Conservation (phyloP, 2,888 invertebrate species). For the Drosophila limbata region DNA sequence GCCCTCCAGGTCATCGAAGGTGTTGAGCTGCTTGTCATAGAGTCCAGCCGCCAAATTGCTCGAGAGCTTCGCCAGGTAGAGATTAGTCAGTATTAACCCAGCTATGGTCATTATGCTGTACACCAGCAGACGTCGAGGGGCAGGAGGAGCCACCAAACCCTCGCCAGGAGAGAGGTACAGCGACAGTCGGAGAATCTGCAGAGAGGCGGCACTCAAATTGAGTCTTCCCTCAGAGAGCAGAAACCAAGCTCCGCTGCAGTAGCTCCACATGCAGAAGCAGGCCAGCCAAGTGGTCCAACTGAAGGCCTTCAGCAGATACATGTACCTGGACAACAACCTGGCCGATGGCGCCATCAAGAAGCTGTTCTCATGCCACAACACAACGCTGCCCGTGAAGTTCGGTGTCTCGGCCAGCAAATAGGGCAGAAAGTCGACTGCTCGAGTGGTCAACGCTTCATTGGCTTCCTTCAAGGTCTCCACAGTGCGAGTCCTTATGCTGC, state of each 20-base stretch:
- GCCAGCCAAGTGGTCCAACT: slow-evolving; percentile 36
- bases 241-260: slow-evolving; percentile 55
- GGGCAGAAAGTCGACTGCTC: slow-evolving; percentile 59
- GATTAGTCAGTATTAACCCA: slow-evolving; percentile 67
- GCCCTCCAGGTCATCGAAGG: slow-evolving; percentile 59
- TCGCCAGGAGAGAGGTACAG: slow-evolving; percentile 44
- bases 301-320: slow-evolving; percentile 59
- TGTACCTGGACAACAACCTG: slow-evolving; percentile 42
- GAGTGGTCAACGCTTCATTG: slow-evolving; percentile 34
- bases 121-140: slow-evolving; percentile 36
- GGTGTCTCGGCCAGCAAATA: slow-evolving; percentile 48
- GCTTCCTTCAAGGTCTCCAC: slow-evolving; percentile 31
- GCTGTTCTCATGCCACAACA: slow-evolving; percentile 53
- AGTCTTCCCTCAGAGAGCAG: slow-evolving; percentile 28
- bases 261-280: slow-evolving; percentile 39
- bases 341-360: slow-evolving; percentile 61
- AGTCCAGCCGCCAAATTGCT: slow-evolving; percentile 66
- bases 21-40: slow-evolving; percentile 59
- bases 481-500: slow-evolving; percentile 35
- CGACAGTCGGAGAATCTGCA: slow-evolving; percentile 41
- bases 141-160: slow-evolving; percentile 14
- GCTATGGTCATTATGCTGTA: slow-evolving; percentile 49
- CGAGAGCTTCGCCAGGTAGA: slow-evolving; percentile 63
- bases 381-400: slow-evolving; percentile 53
- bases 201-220: slow-evolving; percentile 42